Conservation (phyloP, 1,140 invertebrate species). For the Linepithema humile region DNA sequence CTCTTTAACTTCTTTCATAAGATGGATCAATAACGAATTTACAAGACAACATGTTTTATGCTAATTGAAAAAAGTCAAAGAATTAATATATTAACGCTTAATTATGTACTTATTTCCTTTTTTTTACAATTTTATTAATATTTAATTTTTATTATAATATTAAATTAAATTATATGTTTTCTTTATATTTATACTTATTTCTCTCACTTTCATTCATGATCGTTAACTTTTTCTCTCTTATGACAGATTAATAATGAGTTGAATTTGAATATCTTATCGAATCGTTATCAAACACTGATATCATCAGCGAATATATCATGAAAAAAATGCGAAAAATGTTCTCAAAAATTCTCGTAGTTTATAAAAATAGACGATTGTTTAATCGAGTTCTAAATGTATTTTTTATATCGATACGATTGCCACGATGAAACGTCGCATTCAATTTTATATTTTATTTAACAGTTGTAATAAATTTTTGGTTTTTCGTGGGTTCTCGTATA, state of each 20-base stretch:
- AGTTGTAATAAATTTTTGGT: neutral
- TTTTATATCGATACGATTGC: neutral
- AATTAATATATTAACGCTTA: neutral
- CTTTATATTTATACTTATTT: neutral
- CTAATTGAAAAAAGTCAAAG: neutral
- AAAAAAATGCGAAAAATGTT: neutral
- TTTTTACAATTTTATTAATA: too few species aligned
- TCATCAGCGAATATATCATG: neutral
- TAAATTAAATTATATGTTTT: too few species aligned
- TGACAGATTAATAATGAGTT: neutral
- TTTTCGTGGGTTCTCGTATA: neutral
- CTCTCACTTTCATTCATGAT: constrained; percentile 7
- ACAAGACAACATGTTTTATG: neutral
- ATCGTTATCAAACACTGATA: constrained; percentile 9
- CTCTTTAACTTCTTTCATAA: neutral
- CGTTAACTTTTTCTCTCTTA: neutral
- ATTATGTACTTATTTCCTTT: too few species aligned
- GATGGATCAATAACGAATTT: neutral
- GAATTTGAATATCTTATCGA: constrained; percentile 25
- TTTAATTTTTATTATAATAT: too few species aligned
- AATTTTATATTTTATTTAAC: neutral
- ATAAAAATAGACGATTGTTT: neutral
- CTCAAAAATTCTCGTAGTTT: neutral
- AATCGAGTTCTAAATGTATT: neutral
- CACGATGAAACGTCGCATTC: neutral